Conservation (phyloP, 2,888 invertebrate genomes). For the Phyto melanocephala region DNA sequence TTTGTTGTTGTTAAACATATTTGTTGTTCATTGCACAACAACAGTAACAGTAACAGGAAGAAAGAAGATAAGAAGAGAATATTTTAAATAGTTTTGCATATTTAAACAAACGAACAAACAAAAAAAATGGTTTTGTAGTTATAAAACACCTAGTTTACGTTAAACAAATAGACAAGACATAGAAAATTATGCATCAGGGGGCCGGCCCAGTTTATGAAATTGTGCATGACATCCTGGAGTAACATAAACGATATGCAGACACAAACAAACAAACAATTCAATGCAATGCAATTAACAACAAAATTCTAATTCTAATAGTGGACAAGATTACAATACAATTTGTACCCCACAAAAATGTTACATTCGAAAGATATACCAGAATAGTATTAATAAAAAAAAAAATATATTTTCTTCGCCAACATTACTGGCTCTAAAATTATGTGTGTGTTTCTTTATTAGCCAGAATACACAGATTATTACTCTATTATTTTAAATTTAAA, state of each 20-base stretch:
- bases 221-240: background rate
- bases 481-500: background rate
- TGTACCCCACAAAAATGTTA: background rate
- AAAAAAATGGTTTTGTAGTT: background rate
- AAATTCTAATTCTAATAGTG: too few relatives aligned
- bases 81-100: slow-evolving; percentile 43
- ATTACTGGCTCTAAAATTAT: slow-evolving; percentile 1
- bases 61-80: slow-evolving; percentile 62
- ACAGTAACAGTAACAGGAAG: slow-evolving; percentile 59
- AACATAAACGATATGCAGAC: background rate
- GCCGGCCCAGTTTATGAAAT: background rate
- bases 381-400: too few relatives aligned
- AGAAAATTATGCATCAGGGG: background rate
- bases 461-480: slow-evolving; percentile 39
- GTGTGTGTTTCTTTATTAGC: slow-evolving; percentile 61
- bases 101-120: background rate
- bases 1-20: slow-evolving; percentile 1
- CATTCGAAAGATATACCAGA: background rate
- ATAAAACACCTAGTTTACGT: slow-evolving; percentile 43
- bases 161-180: slow-evolving; percentile 48
- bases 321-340: background rate
- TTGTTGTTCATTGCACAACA: slow-evolving; percentile 12
- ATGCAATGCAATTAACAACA: background rate
- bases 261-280: slow-evolving; percentile 6
- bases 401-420: background rate